Conservation (phyloP, 2,888 invertebrate genomes). For the Scaptomyza reducta region DNA sequence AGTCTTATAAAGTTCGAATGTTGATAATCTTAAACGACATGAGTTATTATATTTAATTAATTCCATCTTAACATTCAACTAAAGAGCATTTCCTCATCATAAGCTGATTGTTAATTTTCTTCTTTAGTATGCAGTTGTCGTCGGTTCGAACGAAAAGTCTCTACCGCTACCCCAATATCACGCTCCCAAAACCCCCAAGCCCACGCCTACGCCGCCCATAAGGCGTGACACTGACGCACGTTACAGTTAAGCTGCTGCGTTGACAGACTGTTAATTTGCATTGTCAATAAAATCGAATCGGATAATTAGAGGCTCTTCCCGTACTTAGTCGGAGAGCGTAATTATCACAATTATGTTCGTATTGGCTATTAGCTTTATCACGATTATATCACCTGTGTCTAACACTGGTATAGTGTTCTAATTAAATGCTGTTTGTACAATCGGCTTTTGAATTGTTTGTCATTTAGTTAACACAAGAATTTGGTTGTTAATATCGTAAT, state of each 20-base stretch:
- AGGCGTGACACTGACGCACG: constrained; percentile 54
- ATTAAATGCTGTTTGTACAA: constrained; percentile 44
- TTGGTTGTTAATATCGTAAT: constrained; percentile 29
- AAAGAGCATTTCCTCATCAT: too few relatives aligned
- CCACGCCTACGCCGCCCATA: neutral
- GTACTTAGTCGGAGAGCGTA: constrained; percentile 9
- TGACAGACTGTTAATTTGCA: constrained; percentile 58
- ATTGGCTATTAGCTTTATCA: neutral
- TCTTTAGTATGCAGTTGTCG: constrained; percentile 33
- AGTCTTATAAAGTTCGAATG: too few relatives aligned
- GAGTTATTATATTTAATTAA: too few relatives aligned
- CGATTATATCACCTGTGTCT: constrained; percentile 32
- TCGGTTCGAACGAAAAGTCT: constrained; percentile 3
- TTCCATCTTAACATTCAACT: too few relatives aligned
- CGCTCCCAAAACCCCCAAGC: neutral
- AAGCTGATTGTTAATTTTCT: neutral
- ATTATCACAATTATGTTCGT: constrained; percentile 34
- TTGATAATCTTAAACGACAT: too few relatives aligned
- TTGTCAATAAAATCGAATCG: constrained; percentile 60
- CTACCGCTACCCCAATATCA: neutral
- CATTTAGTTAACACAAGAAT: constrained; percentile 41
- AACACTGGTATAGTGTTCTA: constrained; percentile 26
- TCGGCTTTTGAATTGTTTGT: constrained; percentile 22
- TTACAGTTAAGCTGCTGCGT: constrained; percentile 64
- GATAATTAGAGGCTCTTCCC: constrained; percentile 35